Base-by-base conservation (phyloP, 2,797 vertebrate genomes). In the Crypturellus tataupa region DNA sequence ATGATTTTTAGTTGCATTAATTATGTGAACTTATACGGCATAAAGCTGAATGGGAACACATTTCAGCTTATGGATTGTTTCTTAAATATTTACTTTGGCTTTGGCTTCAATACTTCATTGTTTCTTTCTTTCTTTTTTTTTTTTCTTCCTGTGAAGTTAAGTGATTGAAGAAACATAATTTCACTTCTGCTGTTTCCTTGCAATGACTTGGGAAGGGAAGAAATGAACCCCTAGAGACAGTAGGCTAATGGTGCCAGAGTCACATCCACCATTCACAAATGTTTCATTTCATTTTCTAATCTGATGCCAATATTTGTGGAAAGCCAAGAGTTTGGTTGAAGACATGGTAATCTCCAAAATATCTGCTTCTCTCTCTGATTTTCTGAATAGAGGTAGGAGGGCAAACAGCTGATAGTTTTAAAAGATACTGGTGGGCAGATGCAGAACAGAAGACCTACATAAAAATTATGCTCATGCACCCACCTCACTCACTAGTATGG, bases 81-180 rank as follows among this genome's bases (percentile, higher is more conserved):
- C 60, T 86, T 46, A 73, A 39, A 3, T 87, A n/a, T 88, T 91
- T 87, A 55, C 31, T 90, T 90, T 70, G 53, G 35, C 44, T 79
- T 78, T 35, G 33, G 55, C 44, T 92, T 91, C 59, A 86, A 44
- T 65, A 69, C 35, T 79, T 79, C 42, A 46, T 62, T 93, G 37
- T 60, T 82, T 4, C 27, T 12, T 67, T 64, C 44, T 39, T 18
- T 7, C 2, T 11, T 23, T 29, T 44, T 70, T 37, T 69, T 23
- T 29, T 44, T 71, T 24, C 62, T 65, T 76, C 25, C 59, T 93
- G n/a, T 58, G 27, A 33, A 83, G 83, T 18, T 53, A 81, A 42
- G 47, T 76, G 37, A 65, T n/a, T 79, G 35, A 85, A 70, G n/a
- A 18, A 71, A 8, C 27, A 40, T 3, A 33, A 71, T 70, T 90